These are phyloP conservation scores for Sparus aurata DNA, from an alignment of 2,797 vertebrate genomes.

Conservation along the genomic window DNA sequence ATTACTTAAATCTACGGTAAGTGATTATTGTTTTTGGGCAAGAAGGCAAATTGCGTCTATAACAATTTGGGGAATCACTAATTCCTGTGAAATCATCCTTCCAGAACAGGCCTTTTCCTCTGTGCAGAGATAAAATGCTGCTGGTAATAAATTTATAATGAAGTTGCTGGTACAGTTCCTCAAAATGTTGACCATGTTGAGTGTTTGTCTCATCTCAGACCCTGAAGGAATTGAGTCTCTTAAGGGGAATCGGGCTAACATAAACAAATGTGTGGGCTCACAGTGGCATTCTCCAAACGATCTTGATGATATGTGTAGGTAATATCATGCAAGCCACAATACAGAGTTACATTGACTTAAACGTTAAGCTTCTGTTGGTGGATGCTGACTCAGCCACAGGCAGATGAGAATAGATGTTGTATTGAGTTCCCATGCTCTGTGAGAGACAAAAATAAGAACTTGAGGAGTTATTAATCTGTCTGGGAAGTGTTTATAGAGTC, in stretches of 20 bases:
- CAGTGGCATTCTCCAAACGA: slow-evolving; percentile 8
- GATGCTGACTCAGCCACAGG: background rate
- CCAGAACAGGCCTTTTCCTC: background rate
- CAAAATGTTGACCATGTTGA: background rate
- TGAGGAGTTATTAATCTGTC: slow-evolving; percentile 29
- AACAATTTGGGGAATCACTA: background rate
- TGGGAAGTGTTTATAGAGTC: slow-evolving; percentile 28
- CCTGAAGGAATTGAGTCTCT: slow-evolving; percentile 34
- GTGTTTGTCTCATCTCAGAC: slow-evolving; percentile 22
- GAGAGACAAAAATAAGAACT: background rate
- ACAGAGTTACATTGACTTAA: slow-evolving; percentile 7
- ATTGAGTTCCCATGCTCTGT: slow-evolving; percentile 40
- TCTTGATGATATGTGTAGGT: slow-evolving; percentile 17
- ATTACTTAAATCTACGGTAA: background rate
- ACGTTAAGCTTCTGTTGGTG: background rate
- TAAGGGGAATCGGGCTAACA: slow-evolving; percentile 1
- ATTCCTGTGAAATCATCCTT: slow-evolving; percentile 2
- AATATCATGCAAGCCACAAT: background rate
- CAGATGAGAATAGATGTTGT: slow-evolving; percentile 29
- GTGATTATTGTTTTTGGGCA: background rate
- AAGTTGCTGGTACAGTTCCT: background rate
- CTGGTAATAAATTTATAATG: slow-evolving; percentile 4
- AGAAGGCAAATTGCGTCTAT: background rate
- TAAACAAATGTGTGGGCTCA: slow-evolving; percentile 24
- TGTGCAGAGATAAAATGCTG: background rate